Percentiles rank a stretch among this genome's conserved stretches.
phyloP scores from a whole-genome alignment of 2,113 vertebrate species.

The Albula goreensis region DNA sequence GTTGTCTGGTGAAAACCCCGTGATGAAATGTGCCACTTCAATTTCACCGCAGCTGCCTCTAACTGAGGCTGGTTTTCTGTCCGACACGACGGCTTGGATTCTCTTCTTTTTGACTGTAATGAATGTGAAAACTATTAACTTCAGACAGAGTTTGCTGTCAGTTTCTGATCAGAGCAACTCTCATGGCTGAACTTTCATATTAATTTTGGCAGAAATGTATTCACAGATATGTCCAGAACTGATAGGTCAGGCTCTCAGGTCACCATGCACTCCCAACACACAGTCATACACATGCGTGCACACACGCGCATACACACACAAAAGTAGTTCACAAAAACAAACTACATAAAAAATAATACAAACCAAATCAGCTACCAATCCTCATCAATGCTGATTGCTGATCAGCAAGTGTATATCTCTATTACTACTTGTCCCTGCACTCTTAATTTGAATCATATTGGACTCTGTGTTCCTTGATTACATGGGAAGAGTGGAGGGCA shows the following conservation, averaged over 20 bases:
- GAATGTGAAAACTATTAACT: constrained; percentile 69
- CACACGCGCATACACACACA: neutral
- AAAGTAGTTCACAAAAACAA: neutral
- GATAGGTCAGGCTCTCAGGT: neutral
- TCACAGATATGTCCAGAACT: constrained; percentile 21
- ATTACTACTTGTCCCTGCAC: constrained; percentile 3
- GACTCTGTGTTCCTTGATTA: constrained; percentile 31
- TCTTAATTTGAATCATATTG: constrained; percentile 39
- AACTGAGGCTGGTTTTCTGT: constrained; percentile 51
- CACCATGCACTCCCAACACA: neutral
- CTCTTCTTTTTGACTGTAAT: constrained; percentile 52
- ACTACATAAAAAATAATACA: neutral
- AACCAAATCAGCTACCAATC: neutral
- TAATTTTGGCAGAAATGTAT: constrained; percentile 19
- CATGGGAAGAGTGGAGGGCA: constrained; percentile 37
- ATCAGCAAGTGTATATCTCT: neutral
- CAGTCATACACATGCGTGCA: too few relatives aligned
- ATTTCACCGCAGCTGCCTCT: constrained; percentile 62
- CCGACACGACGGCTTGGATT: constrained; percentile 63
- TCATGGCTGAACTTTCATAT: constrained; percentile 6
- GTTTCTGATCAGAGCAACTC: constrained; percentile 37
- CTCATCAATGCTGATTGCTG: constrained; percentile 3
- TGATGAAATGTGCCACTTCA: constrained; percentile 69
- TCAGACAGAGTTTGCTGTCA: constrained; percentile 53
- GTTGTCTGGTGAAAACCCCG: constrained; percentile 60